Conservation (phyloP, 2,113 vertebrate species). For the Lamprologus ornatipinnis region DNA sequence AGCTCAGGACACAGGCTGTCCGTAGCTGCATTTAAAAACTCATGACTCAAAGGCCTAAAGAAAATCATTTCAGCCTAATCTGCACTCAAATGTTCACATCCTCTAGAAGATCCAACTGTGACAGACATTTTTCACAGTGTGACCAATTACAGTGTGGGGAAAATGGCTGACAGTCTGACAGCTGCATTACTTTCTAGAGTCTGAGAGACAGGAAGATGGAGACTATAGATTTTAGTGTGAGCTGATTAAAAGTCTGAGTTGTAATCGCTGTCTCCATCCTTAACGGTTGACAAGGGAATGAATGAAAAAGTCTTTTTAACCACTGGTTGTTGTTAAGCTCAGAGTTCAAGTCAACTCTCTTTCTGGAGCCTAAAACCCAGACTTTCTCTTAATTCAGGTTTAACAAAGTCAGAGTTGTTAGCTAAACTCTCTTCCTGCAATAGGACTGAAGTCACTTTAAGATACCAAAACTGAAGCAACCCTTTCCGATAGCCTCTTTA, state of each 20-base stretch:
- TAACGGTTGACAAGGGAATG: neutral
- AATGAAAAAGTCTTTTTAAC: neutral
- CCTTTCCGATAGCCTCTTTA: neutral
- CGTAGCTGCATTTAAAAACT: neutral
- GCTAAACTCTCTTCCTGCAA: neutral
- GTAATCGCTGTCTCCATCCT: neutral
- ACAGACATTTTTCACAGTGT: neutral
- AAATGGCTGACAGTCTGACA: neutral
- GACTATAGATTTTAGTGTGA: neutral
- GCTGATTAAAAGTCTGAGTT: neutral
- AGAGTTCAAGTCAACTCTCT: neutral
- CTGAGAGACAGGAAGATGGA: neutral
- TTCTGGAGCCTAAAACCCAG: neutral
- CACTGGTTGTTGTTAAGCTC: neutral
- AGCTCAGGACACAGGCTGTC: neutral
- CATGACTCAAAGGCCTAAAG: neutral
- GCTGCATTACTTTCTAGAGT: neutral
- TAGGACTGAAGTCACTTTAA: neutral
- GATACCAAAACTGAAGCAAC: neutral
- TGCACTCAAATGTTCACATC: neutral
- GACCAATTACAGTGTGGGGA: neutral
- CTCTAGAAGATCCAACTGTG: neutral
- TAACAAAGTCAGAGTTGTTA: neutral
- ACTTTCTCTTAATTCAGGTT: neutral
- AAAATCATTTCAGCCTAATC: neutral